phyloP scores from a whole-genome alignment of 2,797 vertebrate species.

The Chelmon rostratus region DNA sequence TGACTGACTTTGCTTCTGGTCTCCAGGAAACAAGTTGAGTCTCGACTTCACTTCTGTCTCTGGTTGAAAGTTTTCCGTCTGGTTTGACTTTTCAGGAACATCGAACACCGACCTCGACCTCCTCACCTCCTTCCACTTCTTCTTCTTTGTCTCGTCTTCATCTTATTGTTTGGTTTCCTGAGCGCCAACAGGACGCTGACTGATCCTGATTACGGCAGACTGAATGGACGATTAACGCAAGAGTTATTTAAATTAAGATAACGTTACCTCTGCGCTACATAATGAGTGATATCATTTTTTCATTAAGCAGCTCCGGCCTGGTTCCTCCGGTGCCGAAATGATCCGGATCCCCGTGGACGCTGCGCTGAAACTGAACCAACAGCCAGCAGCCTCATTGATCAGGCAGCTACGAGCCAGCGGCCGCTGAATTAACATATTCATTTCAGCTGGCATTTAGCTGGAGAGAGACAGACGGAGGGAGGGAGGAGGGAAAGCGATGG shows the following conservation, averaged over 20 bases:
- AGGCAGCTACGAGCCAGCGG: constrained; percentile 54
- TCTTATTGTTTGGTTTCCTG: constrained; percentile 16
- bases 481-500: constrained; percentile 34
- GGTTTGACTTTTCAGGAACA: neutral
- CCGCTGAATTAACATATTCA: constrained; percentile 71
- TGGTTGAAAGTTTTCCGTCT: too few species aligned
- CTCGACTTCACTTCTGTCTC: too few species aligned
- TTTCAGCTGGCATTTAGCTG: constrained; percentile 68
- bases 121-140: constrained; percentile 2
- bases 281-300: constrained; percentile 47
- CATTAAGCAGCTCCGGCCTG: constrained; percentile 24
- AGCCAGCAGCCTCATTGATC: constrained; percentile 70
- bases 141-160: constrained; percentile 8
- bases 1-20: too few species aligned
- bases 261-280: constrained; percentile 19
- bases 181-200: neutral
- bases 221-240: constrained; percentile 1
- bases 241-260: constrained; percentile 29
- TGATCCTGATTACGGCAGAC: neutral
- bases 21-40: too few species aligned
- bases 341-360: constrained; percentile 54
- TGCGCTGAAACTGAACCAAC: constrained; percentile 50
- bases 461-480: constrained; percentile 61
- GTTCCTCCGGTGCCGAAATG: constrained; percentile 52
- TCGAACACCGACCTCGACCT: constrained; percentile 4